A percentile compares a stretch with the other conserved stretches of the same genome.
Evolutionary conservation across 2,113 vertebrate species (phyloP).

Genomic region (Tyrannus savana): DNA sequence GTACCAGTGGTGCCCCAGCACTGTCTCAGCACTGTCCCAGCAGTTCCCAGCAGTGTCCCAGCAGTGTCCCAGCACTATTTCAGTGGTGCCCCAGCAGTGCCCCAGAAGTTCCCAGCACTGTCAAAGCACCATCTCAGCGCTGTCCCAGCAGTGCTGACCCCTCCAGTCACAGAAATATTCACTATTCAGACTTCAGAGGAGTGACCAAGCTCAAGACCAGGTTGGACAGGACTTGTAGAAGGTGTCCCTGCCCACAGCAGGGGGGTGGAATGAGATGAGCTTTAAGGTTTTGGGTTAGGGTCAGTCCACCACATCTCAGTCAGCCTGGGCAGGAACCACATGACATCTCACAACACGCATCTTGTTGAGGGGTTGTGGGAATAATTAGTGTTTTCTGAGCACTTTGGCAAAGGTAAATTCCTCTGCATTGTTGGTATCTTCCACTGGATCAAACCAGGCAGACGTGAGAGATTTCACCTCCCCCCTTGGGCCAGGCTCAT

Average conservation of each 20-base stretch:
- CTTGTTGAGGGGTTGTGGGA: neutral
- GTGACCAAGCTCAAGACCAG: neutral
- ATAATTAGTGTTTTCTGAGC: neutral
- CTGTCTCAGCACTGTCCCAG: neutral
- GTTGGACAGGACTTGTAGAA: neutral
- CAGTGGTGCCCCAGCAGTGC: neutral
- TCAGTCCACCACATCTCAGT: rapidly evolving
- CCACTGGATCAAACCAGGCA: neutral
- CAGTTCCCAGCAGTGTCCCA: neutral
- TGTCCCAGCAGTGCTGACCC: neutral
- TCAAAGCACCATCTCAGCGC: neutral
- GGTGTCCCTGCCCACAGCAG: neutral
- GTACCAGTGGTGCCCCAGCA: neutral
- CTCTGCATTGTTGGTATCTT: neutral
- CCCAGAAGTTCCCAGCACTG: neutral
- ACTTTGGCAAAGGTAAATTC: neutral
- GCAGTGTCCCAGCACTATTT: neutral
- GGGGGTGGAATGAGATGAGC: neutral
- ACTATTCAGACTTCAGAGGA: neutral
- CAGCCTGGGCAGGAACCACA: neutral
- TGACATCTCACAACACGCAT: rapidly evolving
- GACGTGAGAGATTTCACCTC: rapidly evolving
- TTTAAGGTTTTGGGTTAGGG: neutral
- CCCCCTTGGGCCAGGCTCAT: neutral
- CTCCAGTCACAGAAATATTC: neutral